Evolutionary conservation across 2,113 vertebrate species (phyloP).

Genomic region (Columba janthina): DNA sequence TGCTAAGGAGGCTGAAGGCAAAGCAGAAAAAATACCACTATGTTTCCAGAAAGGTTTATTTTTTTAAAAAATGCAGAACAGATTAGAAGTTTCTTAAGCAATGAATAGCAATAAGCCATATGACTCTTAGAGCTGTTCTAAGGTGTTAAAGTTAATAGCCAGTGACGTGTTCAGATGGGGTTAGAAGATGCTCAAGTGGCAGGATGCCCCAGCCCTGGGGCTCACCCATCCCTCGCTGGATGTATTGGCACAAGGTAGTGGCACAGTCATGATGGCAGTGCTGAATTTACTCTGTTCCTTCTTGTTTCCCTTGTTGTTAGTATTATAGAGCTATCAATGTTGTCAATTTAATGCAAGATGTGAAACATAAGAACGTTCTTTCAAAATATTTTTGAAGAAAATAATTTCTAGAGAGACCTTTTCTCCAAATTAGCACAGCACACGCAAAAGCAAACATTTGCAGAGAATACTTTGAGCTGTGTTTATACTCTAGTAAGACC

Average conservation of each 20-base stretch:
- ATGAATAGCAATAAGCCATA: neutral
- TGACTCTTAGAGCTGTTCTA: neutral
- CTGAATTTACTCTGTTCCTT: neutral
- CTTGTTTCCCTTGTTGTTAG: neutral
- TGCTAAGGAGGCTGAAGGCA: neutral
- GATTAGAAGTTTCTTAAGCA: neutral
- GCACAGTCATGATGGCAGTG: neutral
- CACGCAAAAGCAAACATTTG: neutral
- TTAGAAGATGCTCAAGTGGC: neutral
- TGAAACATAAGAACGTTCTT: neutral
- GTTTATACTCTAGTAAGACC: neutral
- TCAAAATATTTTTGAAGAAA: neutral
- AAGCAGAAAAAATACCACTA: neutral
- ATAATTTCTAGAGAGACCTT: neutral
- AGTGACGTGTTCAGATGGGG: neutral
- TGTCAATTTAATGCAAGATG: neutral
- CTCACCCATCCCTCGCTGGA: accelerated
- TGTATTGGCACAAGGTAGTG: accelerated
- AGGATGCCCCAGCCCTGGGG: neutral
- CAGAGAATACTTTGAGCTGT: neutral
- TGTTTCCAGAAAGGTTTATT: neutral
- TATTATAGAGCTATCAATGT: neutral
- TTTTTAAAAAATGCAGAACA: neutral
- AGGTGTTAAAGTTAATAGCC: neutral
- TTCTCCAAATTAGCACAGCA: neutral